Base-by-base conservation (phyloP, 2,797 vertebrate genomes). In the Sciurus carolinensis region DNA sequence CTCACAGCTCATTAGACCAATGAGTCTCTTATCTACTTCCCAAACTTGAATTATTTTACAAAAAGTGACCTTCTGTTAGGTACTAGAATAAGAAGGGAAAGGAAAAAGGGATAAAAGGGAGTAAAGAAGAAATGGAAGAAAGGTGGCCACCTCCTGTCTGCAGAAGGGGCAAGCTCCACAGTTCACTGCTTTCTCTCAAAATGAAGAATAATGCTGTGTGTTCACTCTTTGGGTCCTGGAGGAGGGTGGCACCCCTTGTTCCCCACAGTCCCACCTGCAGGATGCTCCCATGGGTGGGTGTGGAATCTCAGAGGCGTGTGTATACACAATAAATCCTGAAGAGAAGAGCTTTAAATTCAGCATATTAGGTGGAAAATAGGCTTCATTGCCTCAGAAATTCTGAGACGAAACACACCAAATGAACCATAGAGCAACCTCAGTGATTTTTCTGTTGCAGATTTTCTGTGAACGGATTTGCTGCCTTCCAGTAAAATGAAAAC, bases 401-500 rank as follows among this genome's bases (percentile, higher is more conserved):
- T 54, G 33, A 93, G 80, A 13, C 76, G 77, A 95, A 96, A 62
- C 62, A 33, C 42, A 79, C 42, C n/a, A 52, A 86, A 72, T 15
- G 62, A 64, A 82, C 54, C 94, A 59, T 0, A n/a, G 36, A 52
- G 83, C 22, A 62, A 75, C 82, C 73, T 67, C 71, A 26, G 87
- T 3, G 50, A 47, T 83, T 50, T 94, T 75, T 69, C 66, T 67
- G 11, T 1, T 6, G 57, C 69, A 67, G 73, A 36, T 93, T 79
- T 87, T 66, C 77, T 50, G 17, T 24, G 71, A 39, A 67, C 64
- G 13, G 22, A 79, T 91, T n/a, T 90, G 47, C 62, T 67, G 62
- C 59, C 91, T 94, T 73, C 94, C 50, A 73, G 59, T 80, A 64
- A 83, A 92, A 87, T 36, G 76, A 36, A 92, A 96, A 77, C 77